Conservation (phyloP, 1,140 invertebrate species). For the Diploscapter pachys region DNA sequence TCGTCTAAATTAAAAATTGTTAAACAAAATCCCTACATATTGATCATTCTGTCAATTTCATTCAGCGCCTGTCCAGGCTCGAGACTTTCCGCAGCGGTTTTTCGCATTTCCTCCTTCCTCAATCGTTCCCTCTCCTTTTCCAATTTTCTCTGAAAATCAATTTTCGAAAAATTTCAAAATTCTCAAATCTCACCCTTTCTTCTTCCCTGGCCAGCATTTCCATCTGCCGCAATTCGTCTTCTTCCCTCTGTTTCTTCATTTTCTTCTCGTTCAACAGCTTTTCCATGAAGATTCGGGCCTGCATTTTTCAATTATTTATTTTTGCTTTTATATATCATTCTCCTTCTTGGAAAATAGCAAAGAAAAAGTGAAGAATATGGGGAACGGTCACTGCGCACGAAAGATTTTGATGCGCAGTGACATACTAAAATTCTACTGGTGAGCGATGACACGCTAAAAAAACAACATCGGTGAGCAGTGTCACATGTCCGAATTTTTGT, state of each 20-base stretch:
- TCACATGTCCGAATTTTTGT: neutral
- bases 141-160: constrained; percentile 2
- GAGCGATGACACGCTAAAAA: too few species aligned
- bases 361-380: neutral
- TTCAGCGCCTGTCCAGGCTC: neutral
- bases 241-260: constrained; percentile 12
- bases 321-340: too few species aligned
- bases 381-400: neutral
- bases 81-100: neutral
- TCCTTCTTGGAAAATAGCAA: too few species aligned
- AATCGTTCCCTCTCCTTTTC: constrained; percentile 17
- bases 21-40: neutral
- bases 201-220: constrained; percentile 5
- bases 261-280: constrained; percentile 26
- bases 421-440: too few species aligned
- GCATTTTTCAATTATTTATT: neutral
- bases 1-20: neutral
- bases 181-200: neutral
- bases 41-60: constrained; percentile 8
- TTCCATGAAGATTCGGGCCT: constrained; percentile 31
- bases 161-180: neutral
- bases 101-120: neutral
- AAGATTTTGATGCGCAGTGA: neutral
- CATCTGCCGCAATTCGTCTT: constrained; percentile 12
- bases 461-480: neutral